These are phyloP conservation scores for Alethe diademata DNA, from an alignment of 2,113 vertebrate species.

Conservation along the genomic window DNA sequence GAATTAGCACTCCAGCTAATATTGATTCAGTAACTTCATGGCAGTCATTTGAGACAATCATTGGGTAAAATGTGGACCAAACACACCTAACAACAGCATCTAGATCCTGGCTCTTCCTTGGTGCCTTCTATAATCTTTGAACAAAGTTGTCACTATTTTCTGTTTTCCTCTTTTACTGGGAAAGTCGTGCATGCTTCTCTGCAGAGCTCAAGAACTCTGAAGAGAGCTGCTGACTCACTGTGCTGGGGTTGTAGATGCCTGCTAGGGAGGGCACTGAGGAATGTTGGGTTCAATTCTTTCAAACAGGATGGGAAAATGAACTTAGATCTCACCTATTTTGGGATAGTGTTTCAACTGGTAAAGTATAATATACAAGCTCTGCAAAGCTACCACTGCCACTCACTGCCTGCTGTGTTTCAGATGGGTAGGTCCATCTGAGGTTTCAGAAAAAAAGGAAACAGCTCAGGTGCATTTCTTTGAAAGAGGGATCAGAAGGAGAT, in stretches of 20 bases:
- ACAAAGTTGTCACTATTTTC: background rate
- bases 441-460: background rate
- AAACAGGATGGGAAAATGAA: background rate
- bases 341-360: background rate
- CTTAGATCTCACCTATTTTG: background rate
- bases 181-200: background rate
- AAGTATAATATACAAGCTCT: background rate
- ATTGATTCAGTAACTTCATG: background rate
- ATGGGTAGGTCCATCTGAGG: background rate
- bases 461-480: background rate
- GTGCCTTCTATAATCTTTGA: background rate
- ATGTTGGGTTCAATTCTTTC: background rate
- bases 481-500: background rate
- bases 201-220: background rate
- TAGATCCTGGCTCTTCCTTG: background rate
- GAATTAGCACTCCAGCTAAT: background rate
- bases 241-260: background rate
- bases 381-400: background rate
- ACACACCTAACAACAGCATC: background rate
- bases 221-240: background rate
- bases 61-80: background rate
- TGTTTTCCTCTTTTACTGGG: background rate
- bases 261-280: background rate
- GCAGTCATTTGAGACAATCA: background rate
- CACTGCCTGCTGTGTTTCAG: slow-evolving; percentile 10